Evolutionary conservation across 2,797 vertebrate genomes (phyloP).

Genomic region (Phyllotis vaccarum): DNA sequence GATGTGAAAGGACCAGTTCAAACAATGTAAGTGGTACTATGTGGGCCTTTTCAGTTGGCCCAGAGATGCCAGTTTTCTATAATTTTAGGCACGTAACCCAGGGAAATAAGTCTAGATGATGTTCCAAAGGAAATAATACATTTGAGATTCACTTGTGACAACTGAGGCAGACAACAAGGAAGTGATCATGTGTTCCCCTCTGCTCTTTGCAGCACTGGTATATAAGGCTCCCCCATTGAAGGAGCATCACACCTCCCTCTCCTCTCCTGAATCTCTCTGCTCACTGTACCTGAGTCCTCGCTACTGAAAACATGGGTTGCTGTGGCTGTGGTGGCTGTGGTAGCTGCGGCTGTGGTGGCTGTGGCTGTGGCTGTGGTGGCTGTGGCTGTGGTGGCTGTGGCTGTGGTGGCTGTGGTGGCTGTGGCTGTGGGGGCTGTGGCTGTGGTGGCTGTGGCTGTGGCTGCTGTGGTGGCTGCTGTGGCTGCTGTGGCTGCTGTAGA

Average conservation of each 20-base stretch:
- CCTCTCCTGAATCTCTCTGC: neutral
- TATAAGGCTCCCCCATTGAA: neutral
- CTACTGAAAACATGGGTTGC: neutral
- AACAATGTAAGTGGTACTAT: accelerated
- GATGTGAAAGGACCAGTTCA: neutral
- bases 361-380: accelerated
- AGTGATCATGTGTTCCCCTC: neutral
- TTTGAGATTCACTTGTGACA: neutral
- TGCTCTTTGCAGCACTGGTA: neutral
- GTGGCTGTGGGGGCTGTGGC: neutral
- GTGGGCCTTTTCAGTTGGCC: neutral
- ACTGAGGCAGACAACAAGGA: neutral
- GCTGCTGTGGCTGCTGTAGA: neutral
- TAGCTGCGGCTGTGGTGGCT: neutral
- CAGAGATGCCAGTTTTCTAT: neutral
- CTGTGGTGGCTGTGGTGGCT: neutral
- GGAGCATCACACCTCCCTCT: neutral
- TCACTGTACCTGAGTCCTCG: neutral
- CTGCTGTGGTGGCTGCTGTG: neutral
- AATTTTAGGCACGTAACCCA: neutral
- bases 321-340: neutral
- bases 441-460: neutral
- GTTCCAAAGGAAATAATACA: neutral
- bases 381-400: too few relatives aligned
- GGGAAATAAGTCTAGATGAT: neutral